These are phyloP conservation scores for Tetranychus piercei DNA, from an alignment of 2,888 invertebrate species.

Conservation along the genomic window DNA sequence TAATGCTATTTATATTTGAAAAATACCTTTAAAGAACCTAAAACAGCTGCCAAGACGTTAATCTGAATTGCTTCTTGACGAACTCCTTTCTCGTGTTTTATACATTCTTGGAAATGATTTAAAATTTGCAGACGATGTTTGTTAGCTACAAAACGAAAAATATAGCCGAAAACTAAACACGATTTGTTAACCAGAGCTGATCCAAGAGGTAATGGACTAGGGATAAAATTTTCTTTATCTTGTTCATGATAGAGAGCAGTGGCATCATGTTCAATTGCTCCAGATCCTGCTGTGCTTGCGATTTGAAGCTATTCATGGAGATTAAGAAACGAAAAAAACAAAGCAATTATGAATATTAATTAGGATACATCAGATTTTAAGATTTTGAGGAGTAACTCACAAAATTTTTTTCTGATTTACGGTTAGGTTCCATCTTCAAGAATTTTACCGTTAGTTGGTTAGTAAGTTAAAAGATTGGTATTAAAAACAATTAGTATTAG, in stretches of 20 bases:
- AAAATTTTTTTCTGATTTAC: slow-evolving; percentile 45
- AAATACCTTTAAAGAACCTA: slow-evolving; percentile 58
- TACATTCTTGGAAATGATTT: slow-evolving; percentile 86
- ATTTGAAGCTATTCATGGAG: slow-evolving; percentile 53
- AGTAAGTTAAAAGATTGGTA: too few relatives aligned
- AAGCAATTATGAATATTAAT: slow-evolving; percentile 11
- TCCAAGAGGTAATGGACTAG: slow-evolving; percentile 55
- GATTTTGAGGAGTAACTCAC: slow-evolving; percentile 16
- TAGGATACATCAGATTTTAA: background rate
- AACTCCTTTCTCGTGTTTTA: slow-evolving; percentile 62
- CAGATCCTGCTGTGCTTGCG: slow-evolving; percentile 82
- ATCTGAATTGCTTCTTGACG: slow-evolving; percentile 87
- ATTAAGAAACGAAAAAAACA: slow-evolving; percentile 28
- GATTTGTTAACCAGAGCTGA: slow-evolving; percentile 91
- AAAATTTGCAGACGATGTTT: slow-evolving; percentile 95
- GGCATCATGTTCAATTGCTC: slow-evolving; percentile 88
- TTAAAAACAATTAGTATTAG: too few relatives aligned
- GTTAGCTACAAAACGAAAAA: slow-evolving; percentile 80
- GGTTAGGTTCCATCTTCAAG: slow-evolving; percentile 58
- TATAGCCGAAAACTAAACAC: slow-evolving; percentile 72
- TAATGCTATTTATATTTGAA: background rate
- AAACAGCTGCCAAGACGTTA: slow-evolving; percentile 81
- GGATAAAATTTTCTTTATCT: slow-evolving; percentile 42
- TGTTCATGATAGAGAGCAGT: slow-evolving; percentile 59
- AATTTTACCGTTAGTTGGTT: slow-evolving; percentile 14